Conservation (phyloP, 2,113 vertebrate species). For the Anser cygnoides region DNA sequence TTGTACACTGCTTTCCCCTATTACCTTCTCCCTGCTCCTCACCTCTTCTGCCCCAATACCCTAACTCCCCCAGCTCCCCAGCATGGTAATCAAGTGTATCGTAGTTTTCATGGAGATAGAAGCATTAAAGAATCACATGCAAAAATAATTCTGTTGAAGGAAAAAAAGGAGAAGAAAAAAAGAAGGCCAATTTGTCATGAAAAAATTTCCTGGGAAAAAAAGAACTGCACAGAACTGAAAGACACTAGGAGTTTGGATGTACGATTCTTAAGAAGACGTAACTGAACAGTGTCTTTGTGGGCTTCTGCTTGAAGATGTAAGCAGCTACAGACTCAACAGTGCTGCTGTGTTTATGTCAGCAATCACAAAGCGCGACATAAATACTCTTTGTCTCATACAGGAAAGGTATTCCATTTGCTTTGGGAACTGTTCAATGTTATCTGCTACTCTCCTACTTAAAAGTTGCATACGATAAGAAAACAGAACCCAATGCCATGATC, state of each 20-base stretch:
- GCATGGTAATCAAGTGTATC: not conserved
- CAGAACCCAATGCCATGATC: not conserved
- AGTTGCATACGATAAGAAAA: not conserved
- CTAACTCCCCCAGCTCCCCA: not conserved
- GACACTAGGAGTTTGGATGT: not conserved
- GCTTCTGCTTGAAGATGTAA: not conserved
- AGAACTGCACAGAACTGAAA: rapidly evolving
- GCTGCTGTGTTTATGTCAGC: not conserved
- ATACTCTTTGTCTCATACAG: not conserved
- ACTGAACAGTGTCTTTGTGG: not conserved
- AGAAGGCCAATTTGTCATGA: not conserved
- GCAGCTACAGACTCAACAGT: not conserved
- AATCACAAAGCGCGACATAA: not conserved
- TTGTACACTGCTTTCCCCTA: no score
- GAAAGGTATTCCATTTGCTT: not conserved
- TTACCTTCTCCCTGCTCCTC: not conserved
- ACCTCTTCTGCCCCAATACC: not conserved
- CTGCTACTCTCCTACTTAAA: not conserved
- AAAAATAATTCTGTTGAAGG: not conserved
- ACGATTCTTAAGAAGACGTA: not conserved
- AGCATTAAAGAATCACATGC: not conserved
- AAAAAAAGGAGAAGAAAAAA: not conserved
- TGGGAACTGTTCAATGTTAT: not conserved
- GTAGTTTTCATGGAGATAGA: not conserved
- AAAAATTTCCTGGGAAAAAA: not conserved